These are phyloP conservation scores for Geopemphigus sp. DNA, from an alignment of 1,140 invertebrate species.

Conservation along the genomic window DNA sequence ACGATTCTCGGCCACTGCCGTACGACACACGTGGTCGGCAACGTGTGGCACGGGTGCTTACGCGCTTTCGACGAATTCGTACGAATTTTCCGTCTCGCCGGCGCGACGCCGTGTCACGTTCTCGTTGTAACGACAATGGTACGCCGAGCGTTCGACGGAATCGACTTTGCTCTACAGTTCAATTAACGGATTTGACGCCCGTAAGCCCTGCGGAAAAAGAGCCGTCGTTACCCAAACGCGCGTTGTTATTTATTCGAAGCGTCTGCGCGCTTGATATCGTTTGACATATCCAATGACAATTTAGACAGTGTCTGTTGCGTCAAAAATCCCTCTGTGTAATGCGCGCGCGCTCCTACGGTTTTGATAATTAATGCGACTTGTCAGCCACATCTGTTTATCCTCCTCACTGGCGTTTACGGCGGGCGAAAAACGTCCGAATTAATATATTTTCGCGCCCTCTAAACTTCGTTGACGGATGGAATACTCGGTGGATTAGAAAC, in stretches of 20 bases:
- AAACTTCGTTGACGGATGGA: slow-evolving; percentile 33
- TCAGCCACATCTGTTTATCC: slow-evolving; percentile 43
- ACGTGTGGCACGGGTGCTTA: no score
- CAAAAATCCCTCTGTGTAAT: slow-evolving; percentile 12
- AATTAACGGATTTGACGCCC: not conserved
- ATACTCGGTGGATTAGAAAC: slow-evolving; percentile 20
- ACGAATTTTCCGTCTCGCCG: no score
- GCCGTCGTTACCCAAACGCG: not conserved
- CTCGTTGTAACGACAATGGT: not conserved
- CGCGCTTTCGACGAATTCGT: no score
- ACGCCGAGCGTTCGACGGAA: no score
- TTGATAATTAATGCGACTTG: slow-evolving; percentile 47
- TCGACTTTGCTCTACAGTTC: not conserved
- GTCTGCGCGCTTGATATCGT: slow-evolving; percentile 25
- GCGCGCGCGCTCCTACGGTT: no score
- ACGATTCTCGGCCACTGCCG: no score
- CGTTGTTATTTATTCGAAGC: slow-evolving; percentile 9
- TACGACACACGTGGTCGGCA: no score
- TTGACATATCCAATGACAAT: slow-evolving; percentile 45
- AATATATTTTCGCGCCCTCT: slow-evolving; percentile 36
- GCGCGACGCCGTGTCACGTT: no score
- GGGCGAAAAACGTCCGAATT: slow-evolving; percentile 40
- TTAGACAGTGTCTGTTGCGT: slow-evolving; percentile 36
- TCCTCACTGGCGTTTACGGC: not conserved
- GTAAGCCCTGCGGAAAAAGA: not conserved